A percentile compares a stretch with the other conserved stretches of the same genome.
Evolutionary conservation across 2,797 vertebrate genomes (phyloP).

Genomic region (Phalloptychus januarius): DNA sequence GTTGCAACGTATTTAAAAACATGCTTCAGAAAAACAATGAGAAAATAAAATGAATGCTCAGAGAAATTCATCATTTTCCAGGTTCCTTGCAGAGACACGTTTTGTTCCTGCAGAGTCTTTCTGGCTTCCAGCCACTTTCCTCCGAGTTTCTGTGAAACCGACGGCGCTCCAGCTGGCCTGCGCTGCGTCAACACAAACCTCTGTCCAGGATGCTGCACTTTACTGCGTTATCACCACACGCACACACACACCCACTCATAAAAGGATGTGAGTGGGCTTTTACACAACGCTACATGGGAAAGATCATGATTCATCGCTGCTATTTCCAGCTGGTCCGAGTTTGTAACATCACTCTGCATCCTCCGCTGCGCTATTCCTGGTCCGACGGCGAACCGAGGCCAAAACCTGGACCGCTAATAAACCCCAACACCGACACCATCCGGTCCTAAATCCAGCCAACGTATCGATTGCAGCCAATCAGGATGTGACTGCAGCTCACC

Average conservation of each 20-base stretch:
- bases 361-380: conserved; percentile 45
- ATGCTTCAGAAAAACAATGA: background rate
- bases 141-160: conserved; percentile 21
- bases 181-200: conserved; percentile 67
- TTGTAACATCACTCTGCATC: conserved; percentile 53
- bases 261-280: conserved; percentile 59
- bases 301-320: conserved; percentile 54
- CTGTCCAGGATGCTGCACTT: conserved; percentile 67
- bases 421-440: conserved; percentile 53
- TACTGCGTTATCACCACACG: conserved; percentile 69
- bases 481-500: conserved; percentile 24
- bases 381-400: conserved; percentile 36
- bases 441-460: conserved; percentile 29
- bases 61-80: conserved; percentile 2
- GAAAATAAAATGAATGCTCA: background rate
- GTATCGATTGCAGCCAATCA: conserved; percentile 45
- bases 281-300: conserved; percentile 33
- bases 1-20: background rate
- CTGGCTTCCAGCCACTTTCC: conserved; percentile 46
- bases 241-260: conserved; percentile 45
- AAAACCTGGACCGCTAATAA: conserved; percentile 56
- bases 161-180: conserved; percentile 67
- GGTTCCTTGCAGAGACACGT: background rate
- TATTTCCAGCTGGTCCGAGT: conserved; percentile 63
- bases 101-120: conserved; percentile 16